Evolutionary conservation across 64 coral and sea anemone genomes (phyloP).

Genomic region (Cladopsammia gracilis): DNA sequence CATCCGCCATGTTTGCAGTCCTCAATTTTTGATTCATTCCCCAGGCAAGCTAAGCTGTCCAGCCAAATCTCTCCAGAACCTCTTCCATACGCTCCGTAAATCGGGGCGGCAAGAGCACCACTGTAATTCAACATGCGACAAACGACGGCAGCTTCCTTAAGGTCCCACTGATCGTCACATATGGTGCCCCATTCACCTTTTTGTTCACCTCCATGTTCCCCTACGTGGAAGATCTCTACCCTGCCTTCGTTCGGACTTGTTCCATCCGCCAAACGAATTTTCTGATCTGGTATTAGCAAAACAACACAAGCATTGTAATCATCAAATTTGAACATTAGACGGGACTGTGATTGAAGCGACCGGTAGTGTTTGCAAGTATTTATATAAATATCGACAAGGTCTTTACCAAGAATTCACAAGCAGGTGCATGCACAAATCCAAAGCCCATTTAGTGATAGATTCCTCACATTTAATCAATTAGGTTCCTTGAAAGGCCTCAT

Average conservation of each 20-base stretch:
- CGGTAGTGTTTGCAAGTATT: too few species aligned
- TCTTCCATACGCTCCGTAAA: neutral
- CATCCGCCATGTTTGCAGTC: conserved; percentile 16
- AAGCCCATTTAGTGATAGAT: too few species aligned
- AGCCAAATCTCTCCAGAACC: conserved; percentile 47
- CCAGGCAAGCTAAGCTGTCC: conserved; percentile 32
- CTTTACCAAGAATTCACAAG: too few species aligned
- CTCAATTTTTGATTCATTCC: conserved; percentile 34
- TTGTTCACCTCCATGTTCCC: neutral
- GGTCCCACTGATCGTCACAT: conserved; percentile 57
- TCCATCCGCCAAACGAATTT: conserved; percentile 10
- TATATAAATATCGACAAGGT: too few species aligned
- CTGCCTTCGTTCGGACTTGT: conserved; percentile 17
- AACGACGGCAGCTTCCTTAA: conserved; percentile 54
- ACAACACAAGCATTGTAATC: neutral
- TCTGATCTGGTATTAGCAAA: neutral
- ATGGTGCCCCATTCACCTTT: conserved; percentile 12
- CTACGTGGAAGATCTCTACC: neutral
- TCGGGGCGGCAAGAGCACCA: conserved; percentile 52
- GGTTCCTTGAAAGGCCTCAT: too few species aligned
- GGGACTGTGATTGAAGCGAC: too few species aligned
- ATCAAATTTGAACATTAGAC: neutral
- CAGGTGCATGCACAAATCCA: too few species aligned
- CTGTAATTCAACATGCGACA: conserved; percentile 66
- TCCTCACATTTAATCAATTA: too few species aligned